Evolutionary conservation across 2,113 vertebrate genomes (phyloP).

Genomic region (Scortum barcoo): DNA sequence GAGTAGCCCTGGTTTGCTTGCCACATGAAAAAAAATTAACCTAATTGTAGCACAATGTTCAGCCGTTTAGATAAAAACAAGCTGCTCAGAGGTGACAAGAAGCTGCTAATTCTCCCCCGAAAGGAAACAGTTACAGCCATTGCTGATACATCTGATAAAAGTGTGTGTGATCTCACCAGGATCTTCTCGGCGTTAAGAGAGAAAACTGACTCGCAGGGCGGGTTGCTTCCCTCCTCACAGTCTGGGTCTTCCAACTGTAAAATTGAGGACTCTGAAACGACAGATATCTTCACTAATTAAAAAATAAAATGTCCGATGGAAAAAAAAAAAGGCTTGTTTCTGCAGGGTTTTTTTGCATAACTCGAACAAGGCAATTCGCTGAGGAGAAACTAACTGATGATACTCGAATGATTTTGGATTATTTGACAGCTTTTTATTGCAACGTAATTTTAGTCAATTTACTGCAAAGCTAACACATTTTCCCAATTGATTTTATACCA

Average conservation of each 20-base stretch:
- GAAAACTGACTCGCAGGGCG: conserved; percentile 91
- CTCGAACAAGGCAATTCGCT: not conserved
- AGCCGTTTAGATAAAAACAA: not conserved
- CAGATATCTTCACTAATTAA: too few species aligned
- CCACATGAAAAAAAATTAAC: not conserved
- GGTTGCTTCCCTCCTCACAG: conserved; percentile 90
- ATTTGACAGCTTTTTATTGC: not conserved
- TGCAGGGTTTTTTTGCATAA: too few species aligned
- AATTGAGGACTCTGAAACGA: conserved; percentile 89
- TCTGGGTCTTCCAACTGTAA: conserved; percentile 92
- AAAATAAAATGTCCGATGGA: too few species aligned
- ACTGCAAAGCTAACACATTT: not conserved
- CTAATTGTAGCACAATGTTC: not conserved
- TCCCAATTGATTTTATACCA: not conserved
- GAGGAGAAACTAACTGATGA: not conserved
- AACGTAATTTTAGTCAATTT: not conserved
- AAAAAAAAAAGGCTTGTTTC: not conserved
- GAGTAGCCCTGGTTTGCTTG: not conserved
- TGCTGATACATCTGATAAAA: not conserved
- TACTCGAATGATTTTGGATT: not conserved
- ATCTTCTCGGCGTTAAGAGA: conserved; percentile 96
- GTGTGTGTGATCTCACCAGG: conserved; percentile 85
- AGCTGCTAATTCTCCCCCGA: not conserved
- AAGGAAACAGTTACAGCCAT: not conserved
- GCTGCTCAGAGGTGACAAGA: not conserved